These are phyloP conservation scores for Sebastes vulpes DNA, from an alignment of 2,797 vertebrate species.

Conservation along the genomic window DNA sequence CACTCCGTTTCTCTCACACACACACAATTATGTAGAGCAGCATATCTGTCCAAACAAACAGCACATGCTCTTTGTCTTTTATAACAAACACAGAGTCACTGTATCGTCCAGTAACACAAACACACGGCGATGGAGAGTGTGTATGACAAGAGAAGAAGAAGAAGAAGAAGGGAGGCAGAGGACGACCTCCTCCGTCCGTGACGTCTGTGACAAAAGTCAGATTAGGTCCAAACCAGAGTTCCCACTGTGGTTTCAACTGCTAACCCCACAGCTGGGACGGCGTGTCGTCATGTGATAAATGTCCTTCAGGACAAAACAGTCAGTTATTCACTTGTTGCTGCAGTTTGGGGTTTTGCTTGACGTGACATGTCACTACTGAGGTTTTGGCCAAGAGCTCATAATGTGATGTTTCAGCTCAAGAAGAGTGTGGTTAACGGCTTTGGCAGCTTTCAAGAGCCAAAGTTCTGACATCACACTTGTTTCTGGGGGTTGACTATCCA, in stretches of 20 bases:
- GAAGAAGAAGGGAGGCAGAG: background rate
- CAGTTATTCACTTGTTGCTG: background rate
- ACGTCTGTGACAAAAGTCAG: conserved; percentile 65
- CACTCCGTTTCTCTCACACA: background rate
- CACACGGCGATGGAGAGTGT: conserved; percentile 29
- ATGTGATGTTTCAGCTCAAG: too few species aligned
- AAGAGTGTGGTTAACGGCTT: too few species aligned
- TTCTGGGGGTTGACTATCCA: too few species aligned
- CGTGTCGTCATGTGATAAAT: conserved; percentile 14
- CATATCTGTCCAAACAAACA: conserved; percentile 79
- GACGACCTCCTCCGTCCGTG: conserved; percentile 51
- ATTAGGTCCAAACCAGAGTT: conserved; percentile 38
- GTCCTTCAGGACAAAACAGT: background rate
- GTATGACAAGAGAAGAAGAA: background rate
- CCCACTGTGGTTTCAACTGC: conserved; percentile 60
- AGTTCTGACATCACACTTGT: background rate
- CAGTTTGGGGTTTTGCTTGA: background rate
- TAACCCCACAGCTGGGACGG: conserved; percentile 69
- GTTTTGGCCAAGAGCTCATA: too few species aligned
- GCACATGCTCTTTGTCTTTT: conserved; percentile 76
- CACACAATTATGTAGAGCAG: conserved; percentile 41
- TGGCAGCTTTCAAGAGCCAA: background rate
- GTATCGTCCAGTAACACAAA: conserved; percentile 66
- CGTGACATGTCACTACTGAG: background rate
- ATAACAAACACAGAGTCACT: conserved; percentile 74